Evolutionary conservation across 64 coral and sea anemone genomes (phyloP), one percentile per base, ranked within the genome.

Genomic region (Montipora capricornis): DNA sequence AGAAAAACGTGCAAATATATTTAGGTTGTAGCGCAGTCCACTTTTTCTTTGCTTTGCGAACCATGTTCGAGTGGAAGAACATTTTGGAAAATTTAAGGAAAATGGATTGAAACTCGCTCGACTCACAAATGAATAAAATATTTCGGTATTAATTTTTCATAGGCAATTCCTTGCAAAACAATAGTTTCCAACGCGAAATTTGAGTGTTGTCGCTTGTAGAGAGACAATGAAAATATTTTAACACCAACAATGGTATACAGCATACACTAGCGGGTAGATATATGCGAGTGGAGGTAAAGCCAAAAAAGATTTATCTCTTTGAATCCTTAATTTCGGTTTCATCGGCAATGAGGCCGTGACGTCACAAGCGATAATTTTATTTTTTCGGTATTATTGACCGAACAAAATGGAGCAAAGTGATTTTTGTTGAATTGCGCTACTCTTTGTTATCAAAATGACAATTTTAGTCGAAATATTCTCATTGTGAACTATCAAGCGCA

Each of bases 61-160:
- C 12, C 20, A 71, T 49, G 66, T n/a, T 5, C 19, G 17, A 13
- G 44, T 73, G 8, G 44, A 71, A 50, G 4, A 86, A 17, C 44
- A 71, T 71, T 71, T 78, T 76, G 3, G 61, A 12, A 16, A 17
- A 73, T 73, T 86, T n/a, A 86, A 5, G 16, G 66, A 14, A 6
- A 10, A 49, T 46, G 22, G 44, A 50, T 37, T 70, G 62, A 86
- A 86, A 71, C 45, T 20, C 8, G 6, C 47, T 50, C 2, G 68
- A 8, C 66, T 22, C 67, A 71, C 82, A 86, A 51, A 8, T 86
- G 17, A 86, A 86, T 86, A 86, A 86, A 86, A 71, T 46, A 86
- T 86, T 5, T 8, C 0, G 19, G 49, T 66, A 86, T 86, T 8
- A 86, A 86, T 86, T 71, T 86, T 86, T 86, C 17, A 86, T 86